Evolutionary conservation across 2,113 vertebrate species (phyloP).

Genomic region (Lonchura striata): DNA sequence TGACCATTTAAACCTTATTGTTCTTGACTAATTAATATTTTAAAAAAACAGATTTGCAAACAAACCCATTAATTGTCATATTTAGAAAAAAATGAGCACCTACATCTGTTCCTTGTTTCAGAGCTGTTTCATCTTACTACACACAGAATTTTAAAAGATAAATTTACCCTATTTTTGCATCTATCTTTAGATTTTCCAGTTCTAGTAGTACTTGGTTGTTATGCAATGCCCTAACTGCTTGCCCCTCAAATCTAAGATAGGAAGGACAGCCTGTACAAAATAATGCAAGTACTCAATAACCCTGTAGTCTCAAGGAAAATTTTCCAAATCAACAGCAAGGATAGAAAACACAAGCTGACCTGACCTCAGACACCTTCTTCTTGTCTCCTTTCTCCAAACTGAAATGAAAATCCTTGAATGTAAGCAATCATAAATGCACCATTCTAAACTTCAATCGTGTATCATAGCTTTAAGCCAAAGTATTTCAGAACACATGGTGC

Average conservation of each 20-base stretch:
- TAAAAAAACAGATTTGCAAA: conserved; percentile 18
- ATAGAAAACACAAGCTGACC: not conserved
- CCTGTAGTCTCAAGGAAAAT: not conserved
- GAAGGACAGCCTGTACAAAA: not conserved
- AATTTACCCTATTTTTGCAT: not conserved
- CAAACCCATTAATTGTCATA: conserved; percentile 35
- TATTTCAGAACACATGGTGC: conserved; percentile 12
- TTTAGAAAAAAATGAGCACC: conserved; percentile 18
- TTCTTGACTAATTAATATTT: conserved; percentile 32
- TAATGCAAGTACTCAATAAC: not conserved
- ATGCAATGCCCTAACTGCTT: not conserved
- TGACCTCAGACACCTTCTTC: not conserved
- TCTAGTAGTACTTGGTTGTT: not conserved
- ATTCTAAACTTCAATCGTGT: not conserved
- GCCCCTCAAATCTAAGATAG: not conserved
- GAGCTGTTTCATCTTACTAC: conserved; percentile 35
- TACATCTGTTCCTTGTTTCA: conserved; percentile 48
- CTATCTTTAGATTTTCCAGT: not conserved
- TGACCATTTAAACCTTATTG: conserved; percentile 33
- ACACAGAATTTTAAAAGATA: not conserved
- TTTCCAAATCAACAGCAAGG: not conserved
- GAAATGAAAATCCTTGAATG: not conserved
- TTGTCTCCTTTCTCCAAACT: not conserved
- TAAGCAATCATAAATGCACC: not conserved
- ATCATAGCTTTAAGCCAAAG: conserved; percentile 14